These are phyloP conservation scores for Notiomystis cincta DNA, from an alignment of 2,113 vertebrate species.

Conservation along the genomic window DNA sequence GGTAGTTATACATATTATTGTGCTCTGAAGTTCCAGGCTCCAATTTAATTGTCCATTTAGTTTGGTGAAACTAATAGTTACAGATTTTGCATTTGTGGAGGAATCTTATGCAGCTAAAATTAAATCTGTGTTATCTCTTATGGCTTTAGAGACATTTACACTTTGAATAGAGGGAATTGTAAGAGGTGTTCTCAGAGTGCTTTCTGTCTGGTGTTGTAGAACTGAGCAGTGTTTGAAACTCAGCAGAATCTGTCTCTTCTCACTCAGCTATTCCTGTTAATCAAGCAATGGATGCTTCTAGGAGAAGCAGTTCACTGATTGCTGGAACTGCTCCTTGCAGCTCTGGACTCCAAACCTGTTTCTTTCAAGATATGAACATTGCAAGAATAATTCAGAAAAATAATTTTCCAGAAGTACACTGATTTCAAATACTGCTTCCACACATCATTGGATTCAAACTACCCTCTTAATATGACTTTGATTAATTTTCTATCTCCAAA, in stretches of 20 bases:
- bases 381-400: background rate
- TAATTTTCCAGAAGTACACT: background rate
- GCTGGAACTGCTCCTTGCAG: background rate
- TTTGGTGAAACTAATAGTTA: background rate
- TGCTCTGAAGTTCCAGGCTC: background rate
- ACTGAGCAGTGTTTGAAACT: background rate
- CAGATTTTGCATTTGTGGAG: background rate
- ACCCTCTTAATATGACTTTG: background rate
- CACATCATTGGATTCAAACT: background rate
- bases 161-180: background rate
- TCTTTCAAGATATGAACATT: background rate
- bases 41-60: background rate
- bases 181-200: background rate
- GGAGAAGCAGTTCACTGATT: background rate
- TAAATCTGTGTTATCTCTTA: background rate
- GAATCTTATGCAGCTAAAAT: background rate
- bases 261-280: background rate
- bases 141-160: background rate
- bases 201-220: background rate
- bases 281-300: background rate
- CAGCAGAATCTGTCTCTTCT: background rate
- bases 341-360: background rate
- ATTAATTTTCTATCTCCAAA: background rate
- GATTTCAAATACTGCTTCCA: background rate
- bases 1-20: background rate